phyloP scores from a whole-genome alignment of 2,888 invertebrate species.

The Agrenia bidenticulata region DNA sequence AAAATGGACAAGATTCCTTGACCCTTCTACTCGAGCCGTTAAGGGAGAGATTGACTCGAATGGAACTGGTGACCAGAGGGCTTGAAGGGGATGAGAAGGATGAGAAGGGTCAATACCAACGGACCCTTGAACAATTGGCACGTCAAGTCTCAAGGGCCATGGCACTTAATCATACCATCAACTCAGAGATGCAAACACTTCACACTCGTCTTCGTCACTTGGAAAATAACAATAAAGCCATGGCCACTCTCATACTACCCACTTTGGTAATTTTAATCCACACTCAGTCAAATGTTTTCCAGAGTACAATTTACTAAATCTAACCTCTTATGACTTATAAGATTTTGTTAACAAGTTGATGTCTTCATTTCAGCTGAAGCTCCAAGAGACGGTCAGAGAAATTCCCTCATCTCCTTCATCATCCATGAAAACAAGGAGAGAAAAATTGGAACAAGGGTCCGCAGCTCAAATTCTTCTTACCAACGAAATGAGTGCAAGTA shows the following conservation, averaged over 20 bases:
- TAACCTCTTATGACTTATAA: not conserved
- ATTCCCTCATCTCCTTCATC: not conserved
- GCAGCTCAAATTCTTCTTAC: too few species aligned
- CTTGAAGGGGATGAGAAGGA: slow-evolving; percentile 39
- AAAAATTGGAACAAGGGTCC: too few species aligned
- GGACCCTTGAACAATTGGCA: slow-evolving; percentile 46
- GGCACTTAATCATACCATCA: slow-evolving; percentile 46
- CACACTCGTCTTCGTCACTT: slow-evolving; percentile 46
- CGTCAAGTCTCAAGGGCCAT: slow-evolving; percentile 49
- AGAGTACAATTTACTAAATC: too few species aligned
- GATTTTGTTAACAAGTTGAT: not conserved
- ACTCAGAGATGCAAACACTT: slow-evolving; percentile 48
- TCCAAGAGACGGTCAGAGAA: slow-evolving; percentile 31
- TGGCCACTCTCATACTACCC: slow-evolving; percentile 53
- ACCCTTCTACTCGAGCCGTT: slow-evolving; percentile 40
- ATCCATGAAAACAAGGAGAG: not conserved
- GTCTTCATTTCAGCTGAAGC: slow-evolving; percentile 27
- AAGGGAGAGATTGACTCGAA: slow-evolving; percentile 44
- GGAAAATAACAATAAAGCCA: slow-evolving; percentile 51
- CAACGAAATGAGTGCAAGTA: too few species aligned
- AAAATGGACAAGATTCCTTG: slow-evolving; percentile 12
- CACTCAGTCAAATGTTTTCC: too few species aligned
- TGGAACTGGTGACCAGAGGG: slow-evolving; percentile 47
- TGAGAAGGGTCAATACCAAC: slow-evolving; percentile 47
- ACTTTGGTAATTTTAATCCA: slow-evolving; percentile 49